Percentiles rank a stretch among this genome's conserved stretches.
These are phyloP conservation scores for Oligia strigilis DNA, from an alignment of 2,888 invertebrate genomes.

Conservation along the genomic window DNA sequence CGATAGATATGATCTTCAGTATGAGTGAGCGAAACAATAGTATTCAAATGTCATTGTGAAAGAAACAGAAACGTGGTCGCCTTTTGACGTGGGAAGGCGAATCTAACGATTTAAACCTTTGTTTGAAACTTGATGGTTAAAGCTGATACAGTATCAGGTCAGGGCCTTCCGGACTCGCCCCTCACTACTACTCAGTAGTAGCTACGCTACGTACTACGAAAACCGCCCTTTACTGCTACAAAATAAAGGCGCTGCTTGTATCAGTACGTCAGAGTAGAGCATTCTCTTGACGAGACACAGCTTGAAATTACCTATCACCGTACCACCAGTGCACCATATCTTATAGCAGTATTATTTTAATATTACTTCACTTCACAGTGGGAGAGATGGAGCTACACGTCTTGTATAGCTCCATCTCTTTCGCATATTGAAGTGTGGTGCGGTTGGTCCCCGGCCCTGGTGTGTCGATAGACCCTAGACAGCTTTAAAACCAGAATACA, in stretches of 20 bases:
- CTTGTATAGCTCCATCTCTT: background rate
- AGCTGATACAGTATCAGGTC: background rate
- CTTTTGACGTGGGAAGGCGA: background rate
- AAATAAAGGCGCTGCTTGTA: background rate
- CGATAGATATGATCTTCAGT: background rate
- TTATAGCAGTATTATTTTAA: background rate
- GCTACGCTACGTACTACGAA: background rate
- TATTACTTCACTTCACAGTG: background rate
- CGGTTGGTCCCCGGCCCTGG: background rate
- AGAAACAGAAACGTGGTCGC: background rate
- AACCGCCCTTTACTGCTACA: background rate
- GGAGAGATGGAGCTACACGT: background rate
- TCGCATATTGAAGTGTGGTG: background rate
- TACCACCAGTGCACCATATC: background rate
- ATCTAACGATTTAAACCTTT: conserved; percentile 4
- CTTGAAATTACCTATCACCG: background rate
- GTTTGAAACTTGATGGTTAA: background rate
- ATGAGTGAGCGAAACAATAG: background rate
- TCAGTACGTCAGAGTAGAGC: background rate
- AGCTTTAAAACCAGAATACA: background rate
- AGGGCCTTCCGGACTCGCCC: background rate
- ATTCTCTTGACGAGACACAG: background rate
- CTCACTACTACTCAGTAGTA: background rate
- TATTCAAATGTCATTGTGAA: background rate
- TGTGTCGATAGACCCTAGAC: background rate